Evolutionary conservation across 1,140 invertebrate genomes (phyloP).

Genomic region (Drosophila rhopaloa): DNA sequence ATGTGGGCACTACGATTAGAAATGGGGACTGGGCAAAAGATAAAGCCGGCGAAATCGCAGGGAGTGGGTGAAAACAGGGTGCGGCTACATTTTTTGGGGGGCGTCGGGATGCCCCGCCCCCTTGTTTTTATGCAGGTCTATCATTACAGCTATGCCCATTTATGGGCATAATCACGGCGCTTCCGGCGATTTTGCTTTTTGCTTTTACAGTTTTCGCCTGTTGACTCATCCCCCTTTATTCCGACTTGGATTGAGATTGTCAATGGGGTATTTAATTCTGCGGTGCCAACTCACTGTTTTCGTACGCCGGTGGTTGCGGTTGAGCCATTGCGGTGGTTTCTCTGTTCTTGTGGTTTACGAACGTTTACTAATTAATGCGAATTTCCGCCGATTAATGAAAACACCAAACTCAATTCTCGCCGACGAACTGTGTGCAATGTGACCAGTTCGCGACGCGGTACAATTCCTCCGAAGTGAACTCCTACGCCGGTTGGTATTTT

Average conservation of each 20-base stretch:
- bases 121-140: neutral
- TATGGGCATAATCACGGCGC: constrained; percentile 71
- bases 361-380: constrained; percentile 43
- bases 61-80: constrained; percentile 46
- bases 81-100: constrained; percentile 37
- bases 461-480: neutral
- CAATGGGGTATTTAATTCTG: constrained; percentile 12
- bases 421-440: constrained; percentile 20
- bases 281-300: constrained; percentile 76
- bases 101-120: neutral
- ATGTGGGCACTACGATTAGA: constrained; percentile 51
- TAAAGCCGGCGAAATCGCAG: constrained; percentile 16
- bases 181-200: constrained; percentile 60
- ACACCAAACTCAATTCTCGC: constrained; percentile 24
- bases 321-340: constrained; percentile 64
- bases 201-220: constrained; percentile 68
- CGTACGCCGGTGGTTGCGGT: constrained; percentile 79
- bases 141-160: constrained; percentile 47
- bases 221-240: constrained; percentile 68
- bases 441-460: neutral
- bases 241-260: neutral
- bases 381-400: constrained; percentile 54
- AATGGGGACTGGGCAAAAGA: constrained; percentile 19
- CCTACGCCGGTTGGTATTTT: neutral
- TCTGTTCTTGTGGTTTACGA: constrained; percentile 21